These are phyloP conservation scores for Hippopotamyrus pictus DNA, from an alignment of 2,797 vertebrate species.

Conservation along the genomic window DNA sequence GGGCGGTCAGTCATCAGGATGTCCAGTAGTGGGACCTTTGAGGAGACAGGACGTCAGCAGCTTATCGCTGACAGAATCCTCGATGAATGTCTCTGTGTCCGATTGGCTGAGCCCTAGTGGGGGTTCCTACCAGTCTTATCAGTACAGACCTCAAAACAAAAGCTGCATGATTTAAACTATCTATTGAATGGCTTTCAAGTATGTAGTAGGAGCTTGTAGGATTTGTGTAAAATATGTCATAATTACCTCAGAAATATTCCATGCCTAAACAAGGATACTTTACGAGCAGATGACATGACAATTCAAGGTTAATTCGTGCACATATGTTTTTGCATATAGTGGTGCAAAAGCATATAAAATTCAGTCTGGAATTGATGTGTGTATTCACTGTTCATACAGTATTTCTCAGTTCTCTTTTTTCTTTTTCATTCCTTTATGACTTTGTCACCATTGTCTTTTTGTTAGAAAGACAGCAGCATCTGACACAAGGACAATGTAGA, in stretches of 20 bases:
- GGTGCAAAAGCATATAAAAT: not conserved
- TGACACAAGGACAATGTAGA: not conserved
- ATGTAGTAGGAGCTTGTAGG: not conserved
- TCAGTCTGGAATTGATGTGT: not conserved
- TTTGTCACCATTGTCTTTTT: conserved; percentile 15
- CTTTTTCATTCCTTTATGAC: not conserved
- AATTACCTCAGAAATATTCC: not conserved
- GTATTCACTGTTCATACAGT: not conserved
- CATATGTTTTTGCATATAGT: not conserved
- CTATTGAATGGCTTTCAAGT: not conserved
- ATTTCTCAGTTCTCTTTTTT: not conserved
- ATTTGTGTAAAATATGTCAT: not conserved
- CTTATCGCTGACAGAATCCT: not conserved
- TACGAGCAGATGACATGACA: not conserved
- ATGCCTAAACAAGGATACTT: not conserved
- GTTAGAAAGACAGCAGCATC: not conserved
- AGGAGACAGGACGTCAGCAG: not conserved
- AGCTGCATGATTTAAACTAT: not conserved
- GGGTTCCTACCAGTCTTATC: not conserved
- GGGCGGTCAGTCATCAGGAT: conserved; percentile 6
- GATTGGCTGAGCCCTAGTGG: not conserved
- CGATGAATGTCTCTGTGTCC: not conserved
- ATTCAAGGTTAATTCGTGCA: not conserved
- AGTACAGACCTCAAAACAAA: not conserved
- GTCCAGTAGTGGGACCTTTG: not conserved